Percentiles rank a stretch among this genome's conserved stretches.
phyloP scores from a whole-genome alignment of 2,113 vertebrate genomes.

The Hippocampus zosterae region DNA sequence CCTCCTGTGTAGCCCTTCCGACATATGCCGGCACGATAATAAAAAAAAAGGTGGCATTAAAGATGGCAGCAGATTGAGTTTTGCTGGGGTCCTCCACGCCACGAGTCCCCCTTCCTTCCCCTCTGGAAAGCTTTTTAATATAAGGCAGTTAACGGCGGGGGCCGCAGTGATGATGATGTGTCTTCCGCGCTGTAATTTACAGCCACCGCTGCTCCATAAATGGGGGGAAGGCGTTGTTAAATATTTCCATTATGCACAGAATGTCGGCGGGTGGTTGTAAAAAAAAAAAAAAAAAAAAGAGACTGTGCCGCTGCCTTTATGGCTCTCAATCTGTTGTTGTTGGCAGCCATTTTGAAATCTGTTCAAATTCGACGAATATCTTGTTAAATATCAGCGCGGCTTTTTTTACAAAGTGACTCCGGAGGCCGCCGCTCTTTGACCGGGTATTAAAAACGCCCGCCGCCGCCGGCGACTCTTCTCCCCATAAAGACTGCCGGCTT shows the following conservation, averaged over 20 bases:
- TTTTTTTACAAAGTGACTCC: slow-evolving; percentile 51
- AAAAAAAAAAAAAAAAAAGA: slow-evolving; percentile 42
- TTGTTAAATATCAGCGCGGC: slow-evolving; percentile 42
- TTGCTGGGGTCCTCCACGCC: slow-evolving; percentile 77
- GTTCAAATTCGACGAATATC: slow-evolving; percentile 52
- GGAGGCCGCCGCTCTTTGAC: slow-evolving; percentile 49
- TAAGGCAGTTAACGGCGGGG: slow-evolving; percentile 80
- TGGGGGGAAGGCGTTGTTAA: slow-evolving; percentile 75
- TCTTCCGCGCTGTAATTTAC: slow-evolving; percentile 85
- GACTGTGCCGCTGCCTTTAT: slow-evolving; percentile 69
- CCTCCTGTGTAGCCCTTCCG: slow-evolving; percentile 86
- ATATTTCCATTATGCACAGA: slow-evolving; percentile 80
- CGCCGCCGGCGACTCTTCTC: slow-evolving; percentile 24
- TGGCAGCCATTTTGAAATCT: slow-evolving; percentile 63
- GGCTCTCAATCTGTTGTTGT: slow-evolving; percentile 77
- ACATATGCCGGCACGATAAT: slow-evolving; percentile 94
- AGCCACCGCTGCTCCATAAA: slow-evolving; percentile 75
- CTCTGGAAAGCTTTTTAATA: slow-evolving; percentile 85
- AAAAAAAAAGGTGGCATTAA: slow-evolving; percentile 89
- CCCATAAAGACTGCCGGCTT: slow-evolving; percentile 42
- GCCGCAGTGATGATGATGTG: slow-evolving; percentile 73
- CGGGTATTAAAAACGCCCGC: slow-evolving; percentile 42
- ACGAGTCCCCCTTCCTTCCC: slow-evolving; percentile 79
- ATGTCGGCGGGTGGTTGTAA: slow-evolving; percentile 72
- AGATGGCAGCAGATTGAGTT: slow-evolving; percentile 90